These are phyloP conservation scores for Aromia moschata DNA, from an alignment of 2,888 invertebrate genomes.

Conservation along the genomic window DNA sequence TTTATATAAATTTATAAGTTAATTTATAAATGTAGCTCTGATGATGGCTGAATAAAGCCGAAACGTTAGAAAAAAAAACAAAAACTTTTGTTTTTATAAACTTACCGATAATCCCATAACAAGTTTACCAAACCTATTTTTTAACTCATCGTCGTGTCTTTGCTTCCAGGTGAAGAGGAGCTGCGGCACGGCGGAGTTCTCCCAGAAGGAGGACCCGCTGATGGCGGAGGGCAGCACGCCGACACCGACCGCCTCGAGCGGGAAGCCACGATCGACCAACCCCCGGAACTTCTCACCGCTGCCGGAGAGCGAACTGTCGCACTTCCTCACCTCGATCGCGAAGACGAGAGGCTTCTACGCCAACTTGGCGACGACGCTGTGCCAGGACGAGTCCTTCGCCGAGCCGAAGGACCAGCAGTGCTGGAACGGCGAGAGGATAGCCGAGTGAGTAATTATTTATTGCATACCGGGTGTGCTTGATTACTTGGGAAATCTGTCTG, in stretches of 20 bases:
- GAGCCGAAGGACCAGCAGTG: slow-evolving; percentile 74
- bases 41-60: too few relatives aligned
- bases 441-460: slow-evolving; percentile 71
- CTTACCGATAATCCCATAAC: too few relatives aligned
- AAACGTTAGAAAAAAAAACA: too few relatives aligned
- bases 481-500: too few relatives aligned
- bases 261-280: slow-evolving; percentile 56
- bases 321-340: slow-evolving; percentile 72
- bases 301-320: slow-evolving; percentile 71
- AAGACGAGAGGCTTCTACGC: slow-evolving; percentile 85
- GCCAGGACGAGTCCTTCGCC: slow-evolving; percentile 77
- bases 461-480: too few relatives aligned
- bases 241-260: slow-evolving; percentile 52
- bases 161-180: slow-evolving; percentile 66
- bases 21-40: too few relatives aligned
- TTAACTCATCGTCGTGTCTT: too few relatives aligned
- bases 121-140: too few relatives aligned
- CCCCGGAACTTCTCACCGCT: slow-evolving; percentile 68
- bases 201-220: slow-evolving; percentile 50
- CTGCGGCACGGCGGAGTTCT: slow-evolving; percentile 62
- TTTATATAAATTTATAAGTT: too few relatives aligned
- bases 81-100: too few relatives aligned
- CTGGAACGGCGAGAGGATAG: slow-evolving; percentile 83
- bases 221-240: slow-evolving; percentile 46
- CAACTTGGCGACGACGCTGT: slow-evolving; percentile 81